These are phyloP conservation scores for Drosophila yakuba DNA, from an alignment of 1,140 invertebrate genomes.

Conservation along the genomic window DNA sequence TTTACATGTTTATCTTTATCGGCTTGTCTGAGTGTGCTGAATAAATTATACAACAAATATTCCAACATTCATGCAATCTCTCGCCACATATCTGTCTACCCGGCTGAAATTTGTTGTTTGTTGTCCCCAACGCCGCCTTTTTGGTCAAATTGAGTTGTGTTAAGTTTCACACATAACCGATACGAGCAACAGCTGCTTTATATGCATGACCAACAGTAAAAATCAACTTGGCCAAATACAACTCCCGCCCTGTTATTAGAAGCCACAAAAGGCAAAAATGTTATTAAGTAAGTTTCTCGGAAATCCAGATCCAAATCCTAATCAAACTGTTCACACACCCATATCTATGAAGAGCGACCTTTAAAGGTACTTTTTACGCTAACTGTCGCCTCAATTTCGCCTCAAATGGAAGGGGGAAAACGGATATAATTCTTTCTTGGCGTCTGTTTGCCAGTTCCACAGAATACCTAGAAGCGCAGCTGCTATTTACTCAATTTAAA, in stretches of 20 bases:
- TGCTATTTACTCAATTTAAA: conserved; percentile 33
- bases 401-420: conserved; percentile 8
- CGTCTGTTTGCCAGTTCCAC: conserved; percentile 1
- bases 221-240: conserved; percentile 24
- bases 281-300: conserved; percentile 59
- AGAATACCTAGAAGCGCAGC: conserved; percentile 25
- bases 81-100: conserved; percentile 14
- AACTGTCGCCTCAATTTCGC: conserved; percentile 12
- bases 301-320: conserved; percentile 31
- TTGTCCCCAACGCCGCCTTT: conserved; percentile 47
- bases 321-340: conserved; percentile 24
- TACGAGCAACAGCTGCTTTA: conserved; percentile 47
- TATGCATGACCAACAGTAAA: conserved; percentile 34
- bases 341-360: conserved; percentile 28
- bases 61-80: conserved; percentile 18
- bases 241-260: conserved; percentile 64
- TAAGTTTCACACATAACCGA: conserved; percentile 76
- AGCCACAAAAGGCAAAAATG: conserved; percentile 45
- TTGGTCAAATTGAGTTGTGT: conserved; percentile 76
- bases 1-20: conserved; percentile 76
- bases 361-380: conserved; percentile 58
- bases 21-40: conserved; percentile 27
- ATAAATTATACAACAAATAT: conserved; percentile 71
- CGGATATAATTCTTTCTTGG: conserved; percentile 12
- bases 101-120: conserved; percentile 16